Percentiles rank a stretch among this genome's conserved stretches.
Conservation (phyloP, 2,888 invertebrate genomes). For the Scaptomyza tumidula region DNA sequence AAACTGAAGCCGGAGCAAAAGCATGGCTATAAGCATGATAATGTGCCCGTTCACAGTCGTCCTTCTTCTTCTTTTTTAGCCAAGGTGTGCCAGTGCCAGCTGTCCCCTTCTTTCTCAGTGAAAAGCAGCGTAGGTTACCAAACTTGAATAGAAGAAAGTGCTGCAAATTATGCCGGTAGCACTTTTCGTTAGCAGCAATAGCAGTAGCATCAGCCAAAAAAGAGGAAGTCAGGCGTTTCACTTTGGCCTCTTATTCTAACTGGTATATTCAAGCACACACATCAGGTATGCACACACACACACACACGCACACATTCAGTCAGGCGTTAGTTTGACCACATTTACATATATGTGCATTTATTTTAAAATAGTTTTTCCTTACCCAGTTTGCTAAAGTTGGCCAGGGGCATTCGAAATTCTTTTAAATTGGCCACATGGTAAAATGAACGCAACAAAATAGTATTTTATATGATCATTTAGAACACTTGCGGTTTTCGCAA, state of each 20-base stretch:
- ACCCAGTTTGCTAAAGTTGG: conserved; percentile 38
- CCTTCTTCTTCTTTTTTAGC: conserved; percentile 12
- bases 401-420: conserved; percentile 38
- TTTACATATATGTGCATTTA: conserved; percentile 34
- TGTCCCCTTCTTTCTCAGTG: background rate
- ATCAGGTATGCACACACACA: background rate
- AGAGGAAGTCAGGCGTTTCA: conserved; percentile 37
- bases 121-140: conserved; percentile 15
- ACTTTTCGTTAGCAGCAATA: conserved; percentile 52
- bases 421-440: conserved; percentile 27
- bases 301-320: background rate
- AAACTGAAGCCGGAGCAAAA: background rate
- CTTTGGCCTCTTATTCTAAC: conserved; percentile 55
- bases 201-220: conserved; percentile 18
- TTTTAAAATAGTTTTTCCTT: conserved; percentile 35
- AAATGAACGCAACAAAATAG: background rate
- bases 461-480: background rate
- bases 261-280: conserved; percentile 41
- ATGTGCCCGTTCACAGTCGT: conserved; percentile 26
- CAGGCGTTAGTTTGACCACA: conserved; percentile 20
- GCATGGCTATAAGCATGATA: conserved; percentile 25
- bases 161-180: conserved; percentile 73
- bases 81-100: conserved; percentile 41
- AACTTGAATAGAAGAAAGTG: conserved; percentile 74
- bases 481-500: background rate